These are phyloP conservation scores for Zosterops japonicus DNA, from an alignment of 2,113 vertebrate genomes.

Conservation along the genomic window DNA sequence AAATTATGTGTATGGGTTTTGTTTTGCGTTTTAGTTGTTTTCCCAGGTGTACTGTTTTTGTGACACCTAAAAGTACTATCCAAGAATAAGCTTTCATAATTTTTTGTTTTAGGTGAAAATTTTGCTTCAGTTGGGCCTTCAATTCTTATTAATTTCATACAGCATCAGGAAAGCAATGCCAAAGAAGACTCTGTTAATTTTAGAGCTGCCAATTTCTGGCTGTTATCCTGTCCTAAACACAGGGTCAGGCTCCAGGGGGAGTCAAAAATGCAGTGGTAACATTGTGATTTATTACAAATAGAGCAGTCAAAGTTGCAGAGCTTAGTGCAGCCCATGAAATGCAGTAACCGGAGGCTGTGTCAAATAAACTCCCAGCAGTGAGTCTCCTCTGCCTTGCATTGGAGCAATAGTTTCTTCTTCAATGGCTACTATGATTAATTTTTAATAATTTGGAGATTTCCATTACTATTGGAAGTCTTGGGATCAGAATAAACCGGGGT, in stretches of 20 bases:
- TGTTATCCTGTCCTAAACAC: neutral
- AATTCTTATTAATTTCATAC: neutral
- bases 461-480: neutral
- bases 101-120: neutral
- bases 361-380: neutral
- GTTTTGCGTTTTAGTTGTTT: neutral
- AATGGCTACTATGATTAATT: neutral
- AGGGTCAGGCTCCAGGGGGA: neutral
- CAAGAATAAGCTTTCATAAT: neutral
- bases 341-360: neutral
- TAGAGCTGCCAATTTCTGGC: neutral
- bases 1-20: neutral
- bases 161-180: neutral
- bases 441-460: neutral
- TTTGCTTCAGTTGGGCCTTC: neutral
- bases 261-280: neutral
- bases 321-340: neutral
- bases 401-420: neutral
- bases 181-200: neutral
- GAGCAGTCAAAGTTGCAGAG: neutral
- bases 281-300: neutral
- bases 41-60: neutral
- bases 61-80: neutral
- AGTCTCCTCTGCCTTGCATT: accelerated
- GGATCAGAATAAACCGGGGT: neutral